Base-by-base conservation (phyloP, 2,113 vertebrate species). In the Mormyrus iriodes region DNA sequence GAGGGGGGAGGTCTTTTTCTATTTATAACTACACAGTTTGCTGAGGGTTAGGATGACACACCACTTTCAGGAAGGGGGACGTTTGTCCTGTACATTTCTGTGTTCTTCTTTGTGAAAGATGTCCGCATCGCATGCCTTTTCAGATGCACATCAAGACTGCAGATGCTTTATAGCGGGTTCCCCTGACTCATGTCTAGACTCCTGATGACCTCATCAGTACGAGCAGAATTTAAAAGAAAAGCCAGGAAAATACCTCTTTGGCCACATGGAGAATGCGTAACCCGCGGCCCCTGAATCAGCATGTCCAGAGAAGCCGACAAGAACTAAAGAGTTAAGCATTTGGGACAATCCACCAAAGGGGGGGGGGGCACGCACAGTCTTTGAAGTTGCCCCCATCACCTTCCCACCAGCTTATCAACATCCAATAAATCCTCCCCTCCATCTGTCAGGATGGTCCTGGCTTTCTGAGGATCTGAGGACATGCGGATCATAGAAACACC, bases 401-500 rank as follows among this genome's bases (percentile, higher is more conserved):
- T 24, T 58, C 49, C 19, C 27, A 35, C 9, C 39, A 46, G 51
- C 85, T 39, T 87, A 46, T 88, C 86, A 65, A n/a, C 76, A 65
- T 55, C 31, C 35, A 31, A 89, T 83, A 83, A 83, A 83, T 89
- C 88, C 44, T 83, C 17, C 21, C 44, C 46, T 8, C 73, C 88
- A 84, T 83, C 88, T 55, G 51, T 55, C 73, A 51, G 48, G 27
- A 31, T 52, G 69, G 46, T 65, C 35, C 27, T n/a, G 49, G 49
- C 17, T 39, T 61, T 69, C 44, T 0, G 13, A 76, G 52, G 58
- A 89, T 89, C 84, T 86, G 82, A 44, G 84, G 44, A 49, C 44
- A 73, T 39, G 61, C 51, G 61, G 69, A 89, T 87, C 58, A 69
- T 55, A 51, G 76, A 61, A 76, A 19, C 89, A 90, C 85, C 89